These are phyloP conservation scores for Magallana nippona DNA, from an alignment of 2,888 invertebrate species.

Conservation along the genomic window DNA sequence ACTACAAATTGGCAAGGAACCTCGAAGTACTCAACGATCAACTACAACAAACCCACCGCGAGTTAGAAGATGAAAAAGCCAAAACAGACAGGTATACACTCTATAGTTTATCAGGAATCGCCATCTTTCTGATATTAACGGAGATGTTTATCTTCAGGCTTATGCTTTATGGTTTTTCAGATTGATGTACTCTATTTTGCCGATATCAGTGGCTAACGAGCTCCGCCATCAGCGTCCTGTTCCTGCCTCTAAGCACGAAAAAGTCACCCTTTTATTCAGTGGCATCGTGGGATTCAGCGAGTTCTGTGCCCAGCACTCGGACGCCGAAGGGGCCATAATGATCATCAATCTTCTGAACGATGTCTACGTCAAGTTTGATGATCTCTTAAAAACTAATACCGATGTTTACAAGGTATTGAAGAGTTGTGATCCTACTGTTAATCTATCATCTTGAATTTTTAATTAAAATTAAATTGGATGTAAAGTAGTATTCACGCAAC, in stretches of 20 bases:
- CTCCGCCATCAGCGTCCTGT: conserved; percentile 94
- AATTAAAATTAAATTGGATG: too few species aligned
- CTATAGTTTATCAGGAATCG: background rate
- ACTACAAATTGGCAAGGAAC: conserved; percentile 96
- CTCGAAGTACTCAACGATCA: conserved; percentile 96
- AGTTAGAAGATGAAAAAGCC: conserved; percentile 95
- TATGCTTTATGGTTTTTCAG: conserved; percentile 82
- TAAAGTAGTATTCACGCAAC: too few species aligned
- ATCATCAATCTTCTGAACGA: conserved; percentile 96
- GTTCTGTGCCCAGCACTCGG: conserved; percentile 93
- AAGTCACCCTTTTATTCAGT: conserved; percentile 95
- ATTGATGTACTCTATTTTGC: conserved; percentile 94
- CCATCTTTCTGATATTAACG: conserved; percentile 14
- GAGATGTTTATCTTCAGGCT: too few species aligned
- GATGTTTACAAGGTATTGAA: conserved; percentile 93
- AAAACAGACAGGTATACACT: conserved; percentile 92
- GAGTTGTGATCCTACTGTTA: background rate
- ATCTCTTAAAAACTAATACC: conserved; percentile 93
- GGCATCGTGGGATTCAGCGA: conserved; percentile 94
- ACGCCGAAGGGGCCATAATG: conserved; percentile 96
- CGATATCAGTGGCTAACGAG: conserved; percentile 96
- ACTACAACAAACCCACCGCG: conserved; percentile 95
- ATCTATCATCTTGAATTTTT: too few species aligned
- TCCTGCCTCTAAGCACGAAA: conserved; percentile 92
- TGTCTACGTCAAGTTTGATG: conserved; percentile 95